Conservation (phyloP, 2,113 vertebrate genomes). For the Heterocephalus glaber region DNA sequence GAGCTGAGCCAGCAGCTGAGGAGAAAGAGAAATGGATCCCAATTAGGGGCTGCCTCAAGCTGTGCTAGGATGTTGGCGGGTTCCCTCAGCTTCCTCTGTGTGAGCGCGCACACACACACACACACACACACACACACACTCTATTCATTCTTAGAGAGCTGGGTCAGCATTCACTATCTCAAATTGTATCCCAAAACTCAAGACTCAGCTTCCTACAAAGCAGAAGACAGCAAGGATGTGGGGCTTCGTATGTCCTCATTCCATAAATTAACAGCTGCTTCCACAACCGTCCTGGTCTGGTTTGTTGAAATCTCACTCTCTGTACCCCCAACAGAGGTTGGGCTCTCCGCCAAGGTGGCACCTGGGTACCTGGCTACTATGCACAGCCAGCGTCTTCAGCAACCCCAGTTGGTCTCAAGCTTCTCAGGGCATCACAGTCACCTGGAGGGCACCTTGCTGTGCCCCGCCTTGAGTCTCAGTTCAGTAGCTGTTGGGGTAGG, state of each 20-base stretch:
- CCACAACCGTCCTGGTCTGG: no score
- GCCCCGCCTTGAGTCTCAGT: not conserved
- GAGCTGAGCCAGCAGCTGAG: conserved; percentile 59
- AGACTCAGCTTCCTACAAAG: not conserved
- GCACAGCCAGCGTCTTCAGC: not conserved
- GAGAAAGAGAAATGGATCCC: conserved; percentile 29
- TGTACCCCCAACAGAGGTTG: not conserved
- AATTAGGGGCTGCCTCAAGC: conserved; percentile 57
- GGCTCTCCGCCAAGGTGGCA: not conserved
- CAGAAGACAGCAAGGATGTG: not conserved
- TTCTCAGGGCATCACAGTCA: not conserved
- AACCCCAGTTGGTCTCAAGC: not conserved
- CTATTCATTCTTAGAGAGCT: conserved; percentile 16
- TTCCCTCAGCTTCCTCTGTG: not conserved
- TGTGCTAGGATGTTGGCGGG: not conserved
- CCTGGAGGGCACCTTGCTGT: not conserved
- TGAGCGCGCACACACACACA: not conserved
- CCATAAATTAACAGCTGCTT: not conserved
- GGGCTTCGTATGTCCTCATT: not conserved
- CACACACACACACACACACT: not conserved
- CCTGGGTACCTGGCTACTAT: not conserved
- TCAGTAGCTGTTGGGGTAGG: not conserved
- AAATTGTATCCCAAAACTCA: not conserved
- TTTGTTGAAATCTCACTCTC: not conserved
- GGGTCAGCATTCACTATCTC: not conserved